Base-by-base conservation (phyloP, 2,113 vertebrate species). In the Puntigrus tetrazona region DNA sequence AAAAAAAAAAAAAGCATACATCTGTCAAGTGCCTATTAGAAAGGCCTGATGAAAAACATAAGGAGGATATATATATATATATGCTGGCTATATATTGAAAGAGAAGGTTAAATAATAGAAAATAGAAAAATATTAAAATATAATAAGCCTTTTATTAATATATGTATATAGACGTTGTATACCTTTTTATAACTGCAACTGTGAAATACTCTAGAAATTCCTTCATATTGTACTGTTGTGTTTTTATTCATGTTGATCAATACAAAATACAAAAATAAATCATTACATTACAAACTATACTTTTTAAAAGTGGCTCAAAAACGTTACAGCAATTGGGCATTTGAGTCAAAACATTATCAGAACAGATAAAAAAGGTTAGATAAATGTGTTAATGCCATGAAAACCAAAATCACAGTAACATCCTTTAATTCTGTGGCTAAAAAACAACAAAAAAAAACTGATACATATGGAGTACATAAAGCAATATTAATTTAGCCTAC, bases 251-350 rank as follows among this genome's bases (percentile, higher is more conserved):
- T 84, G 70, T 90, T 87, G 72, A 87, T 87, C 86, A 88, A 89
- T 85, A 86, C 18, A 69, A 67, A 85, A 90, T 92, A 93, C 57
- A 92, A 91, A 92, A 92, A 92, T 91, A 92, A 91, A 92, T 9
- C 81, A 84, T 89, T 81, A 88, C 79, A 88, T 83, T 85, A 75
- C 81, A 91, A 91, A 90, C 57, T 70, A 70, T 20, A 79, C 38
- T 45, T 88, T 90, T 91, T n/a, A n/a, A 92, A 93, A 94, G 92
- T 93, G 90, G 89, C 92, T 93, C 90, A 91, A 91, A 89, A 82
- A 89, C 67, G 38, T 59, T 31, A 83, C 77, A 59, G 52, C 55
- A 41, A 78, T 55, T 5, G 31, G 67, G 61, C 63, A 69, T 70
- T 81, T 31, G 65, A 67, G 43, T 81, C 79, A 34, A 50, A 81